Evolutionary conservation across 2,888 invertebrate genomes (phyloP).

Genomic region (Ypsolopha sequella): DNA sequence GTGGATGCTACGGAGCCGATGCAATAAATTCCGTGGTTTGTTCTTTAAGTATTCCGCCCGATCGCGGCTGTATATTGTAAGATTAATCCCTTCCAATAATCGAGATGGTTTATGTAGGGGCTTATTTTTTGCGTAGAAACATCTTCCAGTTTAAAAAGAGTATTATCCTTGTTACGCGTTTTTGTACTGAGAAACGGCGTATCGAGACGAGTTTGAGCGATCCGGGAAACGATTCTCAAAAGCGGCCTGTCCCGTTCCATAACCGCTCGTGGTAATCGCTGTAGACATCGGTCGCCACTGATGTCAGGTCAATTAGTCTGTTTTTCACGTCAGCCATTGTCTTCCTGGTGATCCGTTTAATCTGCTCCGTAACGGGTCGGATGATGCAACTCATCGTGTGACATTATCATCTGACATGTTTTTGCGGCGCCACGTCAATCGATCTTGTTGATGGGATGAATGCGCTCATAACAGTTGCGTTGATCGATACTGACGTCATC

Average conservation of each 20-base stretch:
- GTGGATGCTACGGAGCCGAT: constrained; percentile 8
- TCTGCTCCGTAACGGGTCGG: constrained; percentile 31
- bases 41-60: constrained; percentile 13
- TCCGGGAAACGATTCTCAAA: not conserved
- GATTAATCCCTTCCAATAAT: constrained; percentile 3
- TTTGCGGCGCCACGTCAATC: constrained; percentile 23
- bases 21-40: constrained; percentile 16
- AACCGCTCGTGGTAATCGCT: constrained; percentile 44
- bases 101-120: not conserved
- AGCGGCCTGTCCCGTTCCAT: constrained; percentile 3
- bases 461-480: constrained; percentile 16
- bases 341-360: constrained; percentile 27
- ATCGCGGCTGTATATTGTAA: not conserved
- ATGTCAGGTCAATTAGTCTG: constrained; percentile 32
- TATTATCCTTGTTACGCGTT: constrained; percentile 6
- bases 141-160: constrained; percentile 2
- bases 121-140: not conserved
- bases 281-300: constrained; percentile 28
- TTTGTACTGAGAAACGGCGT: not conserved
- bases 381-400: constrained; percentile 38
- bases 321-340: constrained; percentile 40
- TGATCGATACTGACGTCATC: constrained; percentile 1
- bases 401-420: constrained; percentile 24
- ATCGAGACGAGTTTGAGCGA: not conserved
- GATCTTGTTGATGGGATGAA: constrained; percentile 27